Base-by-base conservation (phyloP, 2,888 invertebrate genomes). In the Lomographa bimaculata region DNA sequence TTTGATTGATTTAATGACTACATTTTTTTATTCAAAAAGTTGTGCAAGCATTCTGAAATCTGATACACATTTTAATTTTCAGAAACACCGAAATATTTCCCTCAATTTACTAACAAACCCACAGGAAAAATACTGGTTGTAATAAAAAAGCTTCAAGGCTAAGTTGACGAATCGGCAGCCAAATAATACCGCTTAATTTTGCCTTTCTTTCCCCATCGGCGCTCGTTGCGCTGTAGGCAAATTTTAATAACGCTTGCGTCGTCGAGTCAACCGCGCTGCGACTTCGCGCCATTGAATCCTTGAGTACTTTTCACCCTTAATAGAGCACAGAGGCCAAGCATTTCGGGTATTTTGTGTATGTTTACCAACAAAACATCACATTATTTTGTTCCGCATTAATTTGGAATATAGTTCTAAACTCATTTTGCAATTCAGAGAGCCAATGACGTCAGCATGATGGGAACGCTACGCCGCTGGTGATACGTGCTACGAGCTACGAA, bases 231-330 rank as follows among this genome's bases (percentile, higher is more conserved):
- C 61, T 60, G 74, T 77, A 77, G 75, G 79, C 79, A 79, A 77
- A 79, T 79, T 80, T 80, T 80, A 80, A 80, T 80, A 79, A 79
- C 68, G 80, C 79, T 78, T 75, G 77, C 78, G 66, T 64, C 64
- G 71, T 56, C 68, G 65, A 63, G 60, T 56, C 69, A 64, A 63
- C 63, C 63, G 64, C 62, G 57, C 59, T 50, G 70, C 62, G 69
- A 71, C 74, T 78, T 77, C 70, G 71, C 74, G 57, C 76, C 78
- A 78, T 77, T 78, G 77, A 75, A 71, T 74, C 54, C 71, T 70
- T 71, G 69, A 73, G 73, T 63, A 72, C 67, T 73, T 74, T 76
- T 72, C 69, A 65, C 66, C 64, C 65, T 50, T 60, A 60, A 71
- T 58, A 58, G 60, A 61, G 60, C 57, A 59, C 58, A 47, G 45